Evolutionary conservation across 2,888 invertebrate genomes (phyloP).

Genomic region (Seladonia tumulorum): DNA sequence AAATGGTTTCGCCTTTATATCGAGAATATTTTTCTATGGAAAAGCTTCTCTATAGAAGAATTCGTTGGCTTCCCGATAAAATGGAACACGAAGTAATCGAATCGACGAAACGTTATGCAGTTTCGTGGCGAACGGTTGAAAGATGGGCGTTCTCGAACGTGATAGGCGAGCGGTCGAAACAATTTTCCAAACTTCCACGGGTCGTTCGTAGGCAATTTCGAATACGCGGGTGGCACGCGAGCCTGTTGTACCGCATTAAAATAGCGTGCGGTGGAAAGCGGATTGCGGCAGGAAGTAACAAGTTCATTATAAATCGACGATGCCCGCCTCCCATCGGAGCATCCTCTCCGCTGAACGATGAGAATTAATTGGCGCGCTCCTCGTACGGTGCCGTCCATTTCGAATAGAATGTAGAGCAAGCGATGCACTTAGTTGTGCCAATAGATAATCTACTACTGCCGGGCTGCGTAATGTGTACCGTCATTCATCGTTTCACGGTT

Average conservation of each 20-base stretch:
- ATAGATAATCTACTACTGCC: not conserved
- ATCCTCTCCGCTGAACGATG: constrained; percentile 20
- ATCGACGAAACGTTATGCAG: not conserved
- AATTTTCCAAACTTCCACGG: constrained; percentile 25
- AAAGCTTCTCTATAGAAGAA: too few relatives aligned
- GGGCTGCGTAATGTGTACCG: not conserved
- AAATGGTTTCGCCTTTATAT: too few relatives aligned
- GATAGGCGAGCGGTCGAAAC: not conserved
- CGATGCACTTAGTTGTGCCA: not conserved
- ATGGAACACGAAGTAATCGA: not conserved
- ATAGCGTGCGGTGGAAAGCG: constrained; percentile 39
- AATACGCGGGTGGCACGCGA: constrained; percentile 33
- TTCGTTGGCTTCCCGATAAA: too few relatives aligned
- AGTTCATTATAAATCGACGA: constrained; percentile 62
- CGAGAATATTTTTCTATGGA: too few relatives aligned
- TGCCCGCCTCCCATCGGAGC: constrained; percentile 46
- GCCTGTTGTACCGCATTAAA: constrained; percentile 36
- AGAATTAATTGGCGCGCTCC: constrained; percentile 50
- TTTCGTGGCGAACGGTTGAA: not conserved
- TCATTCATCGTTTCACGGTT: not conserved
- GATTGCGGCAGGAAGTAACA: constrained; percentile 55
- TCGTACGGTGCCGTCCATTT: constrained; percentile 7
- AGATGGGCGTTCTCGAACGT: not conserved
- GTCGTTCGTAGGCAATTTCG: constrained; percentile 30
- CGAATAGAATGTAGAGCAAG: constrained; percentile 7